Conservation (phyloP, 2,888 invertebrate genomes). For the Drosophila melanocephala region DNA sequence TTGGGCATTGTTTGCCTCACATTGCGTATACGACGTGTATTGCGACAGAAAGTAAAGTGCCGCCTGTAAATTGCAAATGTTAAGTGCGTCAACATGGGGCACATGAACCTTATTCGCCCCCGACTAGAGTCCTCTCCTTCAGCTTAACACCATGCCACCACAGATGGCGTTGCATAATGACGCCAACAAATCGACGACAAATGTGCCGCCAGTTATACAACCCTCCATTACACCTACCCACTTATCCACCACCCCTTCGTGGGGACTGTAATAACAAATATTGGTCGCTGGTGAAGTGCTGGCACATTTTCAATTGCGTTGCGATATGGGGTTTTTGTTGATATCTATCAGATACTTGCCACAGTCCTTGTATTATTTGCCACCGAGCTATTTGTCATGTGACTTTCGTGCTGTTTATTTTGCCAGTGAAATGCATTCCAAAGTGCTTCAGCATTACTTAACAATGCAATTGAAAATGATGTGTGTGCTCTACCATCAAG, state of each 20-base stretch:
- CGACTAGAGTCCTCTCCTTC: not conserved
- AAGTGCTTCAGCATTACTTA: conserved; percentile 50
- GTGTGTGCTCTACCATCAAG: conserved; percentile 22
- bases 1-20: conserved; percentile 54
- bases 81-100: conserved; percentile 63
- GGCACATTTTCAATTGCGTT: conserved; percentile 67
- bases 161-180: conserved; percentile 60
- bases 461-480: conserved; percentile 53
- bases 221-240: not conserved
- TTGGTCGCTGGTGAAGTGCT: conserved; percentile 66
- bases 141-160: conserved; percentile 11
- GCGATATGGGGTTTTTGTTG: conserved; percentile 58
- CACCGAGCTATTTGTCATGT: conserved; percentile 52
- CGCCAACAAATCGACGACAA: conserved; percentile 77
- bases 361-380: conserved; percentile 49
- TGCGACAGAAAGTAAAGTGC: conserved; percentile 51
- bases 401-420: conserved; percentile 56
- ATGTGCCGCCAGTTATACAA: conserved; percentile 39
- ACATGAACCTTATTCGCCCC: conserved; percentile 26
- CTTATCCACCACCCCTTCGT: not conserved
- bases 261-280: conserved; percentile 67
- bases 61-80: conserved; percentile 68
- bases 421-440: conserved; percentile 47
- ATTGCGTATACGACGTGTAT: conserved; percentile 58
- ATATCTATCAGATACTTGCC: conserved; percentile 47